A percentile compares a stretch with the other conserved stretches of the same genome.
Evolutionary conservation across 2,888 invertebrate genomes (phyloP).

Genomic region (Temnothorax unifasciatus): DNA sequence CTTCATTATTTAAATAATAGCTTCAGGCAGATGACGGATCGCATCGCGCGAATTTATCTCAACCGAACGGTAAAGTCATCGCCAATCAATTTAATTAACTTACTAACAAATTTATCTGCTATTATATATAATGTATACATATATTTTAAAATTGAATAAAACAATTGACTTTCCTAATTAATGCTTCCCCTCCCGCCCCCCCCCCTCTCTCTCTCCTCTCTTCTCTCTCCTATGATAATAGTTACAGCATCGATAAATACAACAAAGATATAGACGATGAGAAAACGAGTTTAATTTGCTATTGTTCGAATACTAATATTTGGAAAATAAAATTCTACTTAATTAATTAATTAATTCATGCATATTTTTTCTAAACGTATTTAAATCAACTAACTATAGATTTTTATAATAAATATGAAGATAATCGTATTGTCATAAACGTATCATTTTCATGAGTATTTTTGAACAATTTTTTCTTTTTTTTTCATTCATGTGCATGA

Average conservation of each 20-base stretch:
- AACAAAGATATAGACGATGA: neutral
- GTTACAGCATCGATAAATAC: neutral
- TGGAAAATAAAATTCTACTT: neutral
- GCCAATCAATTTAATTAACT: conserved; percentile 1
- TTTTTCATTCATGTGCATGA: neutral
- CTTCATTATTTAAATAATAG: conserved; percentile 15
- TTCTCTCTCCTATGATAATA: neutral
- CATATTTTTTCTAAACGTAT: neutral
- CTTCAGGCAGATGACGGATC: neutral
- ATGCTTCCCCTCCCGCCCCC: neutral
- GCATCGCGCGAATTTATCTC: neutral
- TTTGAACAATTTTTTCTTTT: neutral
- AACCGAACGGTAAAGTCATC: neutral
- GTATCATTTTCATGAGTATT: conserved; percentile 3
- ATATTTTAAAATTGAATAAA: neutral
- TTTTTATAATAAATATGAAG: neutral
- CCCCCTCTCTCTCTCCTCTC: neutral
- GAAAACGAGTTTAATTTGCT: neutral
- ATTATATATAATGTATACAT: neutral
- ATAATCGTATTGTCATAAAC: neutral
- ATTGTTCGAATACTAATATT: neutral
- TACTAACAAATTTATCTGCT: neutral
- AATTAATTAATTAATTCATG: too few species aligned
- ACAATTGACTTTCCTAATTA: neutral
- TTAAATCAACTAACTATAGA: neutral